Evolutionary conservation across 2,888 invertebrate species (phyloP).

Genomic region (Pyrochroa serraticornis): DNA sequence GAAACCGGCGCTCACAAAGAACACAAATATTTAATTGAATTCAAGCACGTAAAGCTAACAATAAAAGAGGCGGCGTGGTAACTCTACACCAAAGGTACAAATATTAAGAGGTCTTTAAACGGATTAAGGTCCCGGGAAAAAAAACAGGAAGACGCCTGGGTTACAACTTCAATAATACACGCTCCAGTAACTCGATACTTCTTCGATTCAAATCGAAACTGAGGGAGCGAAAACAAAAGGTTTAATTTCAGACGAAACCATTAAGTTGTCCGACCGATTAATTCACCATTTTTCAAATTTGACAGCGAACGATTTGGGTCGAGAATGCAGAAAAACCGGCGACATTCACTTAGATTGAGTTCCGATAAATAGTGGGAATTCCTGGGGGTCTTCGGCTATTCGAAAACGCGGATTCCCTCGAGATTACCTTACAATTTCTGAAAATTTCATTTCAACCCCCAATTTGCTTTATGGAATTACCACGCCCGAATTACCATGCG

Average conservation of each 20-base stretch:
- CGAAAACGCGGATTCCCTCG: slow-evolving; percentile 16
- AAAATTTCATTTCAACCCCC: slow-evolving; percentile 28
- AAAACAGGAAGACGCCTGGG: slow-evolving; percentile 20
- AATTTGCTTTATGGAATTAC: slow-evolving; percentile 24
- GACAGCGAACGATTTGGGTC: no score
- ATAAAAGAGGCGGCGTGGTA: slow-evolving; percentile 22
- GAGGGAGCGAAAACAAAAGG: not conserved
- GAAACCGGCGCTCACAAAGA: slow-evolving; percentile 22
- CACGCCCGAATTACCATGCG: slow-evolving; percentile 20
- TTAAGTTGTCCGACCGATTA: slow-evolving; percentile 18
- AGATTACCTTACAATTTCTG: slow-evolving; percentile 25
- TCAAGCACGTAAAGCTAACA: slow-evolving; percentile 21
- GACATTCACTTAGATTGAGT: slow-evolving; percentile 12
- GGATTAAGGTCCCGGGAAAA: slow-evolving; percentile 12
- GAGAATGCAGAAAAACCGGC: no score
- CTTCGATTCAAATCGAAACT: not conserved
- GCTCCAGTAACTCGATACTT: slow-evolving; percentile 10
- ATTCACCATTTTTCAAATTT: no score
- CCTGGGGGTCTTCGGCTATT: slow-evolving; percentile 15
- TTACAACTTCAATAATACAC: slow-evolving; percentile 4
- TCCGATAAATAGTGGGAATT: slow-evolving; percentile 7
- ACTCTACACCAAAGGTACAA: slow-evolving; percentile 21
- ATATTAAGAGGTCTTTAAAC: slow-evolving; percentile 20
- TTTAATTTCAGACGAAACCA: not conserved
- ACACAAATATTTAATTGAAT: slow-evolving; percentile 27